These are phyloP conservation scores for Taphrorychus bicolor DNA, from an alignment of 2,888 invertebrate genomes.

Conservation along the genomic window DNA sequence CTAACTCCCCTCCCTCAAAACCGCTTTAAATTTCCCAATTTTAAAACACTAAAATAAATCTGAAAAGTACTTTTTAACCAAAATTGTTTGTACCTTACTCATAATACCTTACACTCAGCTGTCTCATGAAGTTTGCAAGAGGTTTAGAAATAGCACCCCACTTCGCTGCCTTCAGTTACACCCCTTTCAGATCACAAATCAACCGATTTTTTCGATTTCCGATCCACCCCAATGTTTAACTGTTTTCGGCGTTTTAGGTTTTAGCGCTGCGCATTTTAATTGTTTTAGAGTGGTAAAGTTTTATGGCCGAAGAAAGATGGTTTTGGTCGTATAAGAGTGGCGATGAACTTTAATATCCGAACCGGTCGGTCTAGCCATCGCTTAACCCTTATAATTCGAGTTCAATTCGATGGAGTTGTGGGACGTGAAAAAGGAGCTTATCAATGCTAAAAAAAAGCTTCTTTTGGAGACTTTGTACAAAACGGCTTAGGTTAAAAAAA, in stretches of 20 bases:
- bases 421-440: background rate
- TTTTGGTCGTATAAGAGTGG: conserved; percentile 1
- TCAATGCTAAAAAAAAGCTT: background rate
- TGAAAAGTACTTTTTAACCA: background rate
- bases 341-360: background rate
- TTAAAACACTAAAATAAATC: too few relatives aligned
- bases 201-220: conserved; percentile 42
- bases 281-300: conserved; percentile 40
- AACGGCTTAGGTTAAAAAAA: background rate
- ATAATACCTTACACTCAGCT: too few relatives aligned
- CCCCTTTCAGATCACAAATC: conserved; percentile 40
- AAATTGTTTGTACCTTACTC: too few relatives aligned
- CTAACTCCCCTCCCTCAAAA: too few relatives aligned
- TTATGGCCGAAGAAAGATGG: conserved; percentile 34
- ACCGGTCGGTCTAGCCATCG: background rate
- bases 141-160: conserved; percentile 20
- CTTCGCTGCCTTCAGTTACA: conserved; percentile 20
- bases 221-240: conserved; percentile 37
- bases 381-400: background rate
- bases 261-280: conserved; percentile 37
- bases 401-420: background rate
- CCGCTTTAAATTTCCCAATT: too few relatives aligned
- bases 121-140: too few relatives aligned
- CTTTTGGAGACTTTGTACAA: background rate
- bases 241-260: conserved; percentile 40